These are phyloP conservation scores for Psilopogon haemacephalus DNA, from an alignment of 2,113 vertebrate species.

Conservation along the genomic window DNA sequence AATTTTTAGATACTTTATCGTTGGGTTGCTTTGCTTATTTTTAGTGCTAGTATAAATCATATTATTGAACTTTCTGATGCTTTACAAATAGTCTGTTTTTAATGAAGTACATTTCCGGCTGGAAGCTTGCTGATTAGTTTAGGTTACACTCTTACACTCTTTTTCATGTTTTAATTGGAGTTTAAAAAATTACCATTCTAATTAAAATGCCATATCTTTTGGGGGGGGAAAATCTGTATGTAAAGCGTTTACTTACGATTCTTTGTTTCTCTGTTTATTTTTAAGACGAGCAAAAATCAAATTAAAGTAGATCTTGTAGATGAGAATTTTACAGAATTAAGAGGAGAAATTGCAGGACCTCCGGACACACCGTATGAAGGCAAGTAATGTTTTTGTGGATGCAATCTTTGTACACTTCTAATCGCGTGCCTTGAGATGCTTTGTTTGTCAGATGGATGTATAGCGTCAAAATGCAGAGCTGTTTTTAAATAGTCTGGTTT, in stretches of 20 bases:
- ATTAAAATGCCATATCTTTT: background rate
- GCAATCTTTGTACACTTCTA: slow-evolving; percentile 36
- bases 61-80: background rate
- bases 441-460: slow-evolving; percentile 6
- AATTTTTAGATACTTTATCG: background rate
- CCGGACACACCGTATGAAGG: slow-evolving; percentile 99
- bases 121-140: background rate
- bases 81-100: background rate
- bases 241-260: slow-evolving; percentile 45
- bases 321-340: slow-evolving; percentile 99
- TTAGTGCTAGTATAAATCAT: background rate
- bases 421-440: slow-evolving; percentile 3
- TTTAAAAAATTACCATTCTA: background rate
- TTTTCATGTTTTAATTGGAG: background rate
- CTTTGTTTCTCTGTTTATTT: slow-evolving; percentile 78
- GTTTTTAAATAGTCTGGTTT: background rate
- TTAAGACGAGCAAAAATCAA: slow-evolving; percentile 99
- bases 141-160: background rate
- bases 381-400: slow-evolving; percentile 77
- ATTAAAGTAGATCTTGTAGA: slow-evolving; percentile 99
- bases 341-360: slow-evolving; percentile 98
- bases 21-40: background rate
- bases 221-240: background rate
- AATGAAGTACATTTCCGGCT: background rate
- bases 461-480: background rate